Evolutionary conservation across 2,797 vertebrate species (phyloP).

Genomic region (Chelidonichthys spinosus): DNA sequence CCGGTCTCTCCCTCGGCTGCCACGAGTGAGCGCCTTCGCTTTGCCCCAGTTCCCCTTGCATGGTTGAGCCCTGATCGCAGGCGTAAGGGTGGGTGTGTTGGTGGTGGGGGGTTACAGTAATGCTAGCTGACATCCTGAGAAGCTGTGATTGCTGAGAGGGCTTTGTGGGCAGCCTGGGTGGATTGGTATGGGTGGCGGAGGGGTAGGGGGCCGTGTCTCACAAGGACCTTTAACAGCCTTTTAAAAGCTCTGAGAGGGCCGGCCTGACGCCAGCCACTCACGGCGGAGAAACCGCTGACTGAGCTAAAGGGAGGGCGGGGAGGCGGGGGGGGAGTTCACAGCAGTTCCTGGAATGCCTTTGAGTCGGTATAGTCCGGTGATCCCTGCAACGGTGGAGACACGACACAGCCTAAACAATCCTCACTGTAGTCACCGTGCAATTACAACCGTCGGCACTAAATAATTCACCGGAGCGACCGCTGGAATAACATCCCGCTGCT

Average conservation of each 20-base stretch:
- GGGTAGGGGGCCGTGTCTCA: slow-evolving; percentile 61
- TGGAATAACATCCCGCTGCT: slow-evolving; percentile 73
- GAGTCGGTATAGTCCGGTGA: slow-evolving; percentile 55
- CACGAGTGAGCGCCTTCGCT: slow-evolving; percentile 65
- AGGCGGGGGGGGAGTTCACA: slow-evolving; percentile 17
- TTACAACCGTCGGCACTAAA: slow-evolving; percentile 77
- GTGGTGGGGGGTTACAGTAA: slow-evolving; percentile 70
- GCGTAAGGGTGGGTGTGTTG: slow-evolving; percentile 37
- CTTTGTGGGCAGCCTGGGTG: slow-evolving; percentile 59
- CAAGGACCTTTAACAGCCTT: slow-evolving; percentile 78
- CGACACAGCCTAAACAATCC: slow-evolving; percentile 45
- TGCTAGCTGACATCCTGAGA: slow-evolving; percentile 82
- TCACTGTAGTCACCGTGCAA: slow-evolving; percentile 68
- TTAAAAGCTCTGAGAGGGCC: slow-evolving; percentile 72
- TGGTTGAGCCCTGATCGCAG: slow-evolving; percentile 68
- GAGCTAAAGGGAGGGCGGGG: slow-evolving; percentile 42
- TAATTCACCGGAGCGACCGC: slow-evolving; percentile 73
- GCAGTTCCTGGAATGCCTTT: slow-evolving; percentile 69
- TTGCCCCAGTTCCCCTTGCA: slow-evolving; percentile 76
- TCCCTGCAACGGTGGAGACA: slow-evolving; percentile 56
- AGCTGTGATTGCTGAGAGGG: slow-evolving; percentile 78
- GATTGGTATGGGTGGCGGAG: slow-evolving; percentile 55
- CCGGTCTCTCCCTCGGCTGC: slow-evolving; percentile 63
- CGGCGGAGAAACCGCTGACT: slow-evolving; percentile 64
- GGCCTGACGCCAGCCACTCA: slow-evolving; percentile 70